phyloP scores from a whole-genome alignment of 2,888 invertebrate genomes.

The Nowickia ferox region DNA sequence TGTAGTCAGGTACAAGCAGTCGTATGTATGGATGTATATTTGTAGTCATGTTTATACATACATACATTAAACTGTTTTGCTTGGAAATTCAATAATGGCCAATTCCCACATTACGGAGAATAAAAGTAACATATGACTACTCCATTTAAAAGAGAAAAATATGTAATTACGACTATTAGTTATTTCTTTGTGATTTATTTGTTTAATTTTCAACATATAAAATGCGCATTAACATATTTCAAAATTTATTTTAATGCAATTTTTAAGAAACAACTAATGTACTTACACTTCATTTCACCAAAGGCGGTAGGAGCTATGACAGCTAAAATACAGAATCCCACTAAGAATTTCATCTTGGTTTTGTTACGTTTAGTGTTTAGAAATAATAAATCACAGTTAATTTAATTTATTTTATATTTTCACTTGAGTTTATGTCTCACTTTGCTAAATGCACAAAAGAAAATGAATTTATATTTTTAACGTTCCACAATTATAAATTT shows the following conservation, averaged over 20 bases:
- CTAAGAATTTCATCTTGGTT: conserved; percentile 85
- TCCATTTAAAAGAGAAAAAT: neutral
- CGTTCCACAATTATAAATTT: conserved; percentile 77
- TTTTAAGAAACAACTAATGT: neutral
- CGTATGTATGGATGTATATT: no score
- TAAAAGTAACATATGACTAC: neutral
- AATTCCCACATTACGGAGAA: conserved; percentile 1
- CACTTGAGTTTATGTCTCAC: conserved; percentile 70
- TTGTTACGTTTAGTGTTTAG: conserved; percentile 52
- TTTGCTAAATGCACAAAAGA: conserved; percentile 78
- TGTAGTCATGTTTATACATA: no score
- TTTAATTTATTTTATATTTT: conserved; percentile 61
- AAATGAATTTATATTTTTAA: conserved; percentile 77
- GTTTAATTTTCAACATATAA: neutral
- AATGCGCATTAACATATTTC: conserved; percentile 56
- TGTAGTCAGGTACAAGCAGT: no score
- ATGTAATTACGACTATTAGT: conserved; percentile 22
- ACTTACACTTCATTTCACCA: conserved; percentile 88
- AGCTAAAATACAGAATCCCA: conserved; percentile 83
- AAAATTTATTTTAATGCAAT: neutral
- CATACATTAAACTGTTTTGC: neutral
- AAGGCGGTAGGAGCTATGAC: conserved; percentile 81
- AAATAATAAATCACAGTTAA: conserved; percentile 77
- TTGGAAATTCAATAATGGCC: conserved; percentile 8
- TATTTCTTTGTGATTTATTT: conserved; percentile 41